Evolutionary conservation across 2,113 vertebrate species (phyloP).

Genomic region (Aramus guarauna): DNA sequence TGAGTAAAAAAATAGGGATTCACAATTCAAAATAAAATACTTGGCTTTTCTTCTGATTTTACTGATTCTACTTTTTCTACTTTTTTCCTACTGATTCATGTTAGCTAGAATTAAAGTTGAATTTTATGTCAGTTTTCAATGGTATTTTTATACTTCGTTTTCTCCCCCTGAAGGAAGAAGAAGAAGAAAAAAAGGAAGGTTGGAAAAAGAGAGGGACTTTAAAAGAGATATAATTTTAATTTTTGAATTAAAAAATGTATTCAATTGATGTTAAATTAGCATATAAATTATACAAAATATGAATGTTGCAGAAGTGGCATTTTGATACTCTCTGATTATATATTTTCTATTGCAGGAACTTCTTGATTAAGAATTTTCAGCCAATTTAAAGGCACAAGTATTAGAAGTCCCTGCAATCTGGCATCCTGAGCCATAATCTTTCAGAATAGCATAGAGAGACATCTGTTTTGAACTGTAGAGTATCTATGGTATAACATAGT

Average conservation of each 20-base stretch:
- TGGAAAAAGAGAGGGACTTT: not conserved
- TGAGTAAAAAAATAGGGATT: not conserved
- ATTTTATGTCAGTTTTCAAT: not conserved
- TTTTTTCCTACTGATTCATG: not conserved
- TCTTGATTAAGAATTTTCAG: not conserved
- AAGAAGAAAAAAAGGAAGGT: not conserved
- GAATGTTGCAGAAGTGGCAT: not conserved
- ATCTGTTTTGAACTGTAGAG: not conserved
- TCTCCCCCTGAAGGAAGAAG: not conserved
- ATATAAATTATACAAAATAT: not conserved
- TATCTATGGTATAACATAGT: not conserved
- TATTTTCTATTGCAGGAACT: not conserved
- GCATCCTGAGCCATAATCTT: constrained; percentile 1
- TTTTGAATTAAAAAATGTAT: not conserved
- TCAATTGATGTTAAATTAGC: not conserved
- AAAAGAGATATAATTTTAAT: not conserved
- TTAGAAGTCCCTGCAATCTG: constrained; percentile 16
- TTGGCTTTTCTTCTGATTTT: not conserved
- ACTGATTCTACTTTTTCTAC: not conserved
- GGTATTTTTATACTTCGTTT: not conserved
- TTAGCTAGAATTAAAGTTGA: not conserved
- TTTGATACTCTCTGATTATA: not conserved
- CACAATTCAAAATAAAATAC: not conserved
- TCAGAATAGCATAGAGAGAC: not conserved
- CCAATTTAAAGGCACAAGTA: not conserved